Conservation (phyloP, 2,888 invertebrate genomes). For the Myopa tessellatipennis region DNA sequence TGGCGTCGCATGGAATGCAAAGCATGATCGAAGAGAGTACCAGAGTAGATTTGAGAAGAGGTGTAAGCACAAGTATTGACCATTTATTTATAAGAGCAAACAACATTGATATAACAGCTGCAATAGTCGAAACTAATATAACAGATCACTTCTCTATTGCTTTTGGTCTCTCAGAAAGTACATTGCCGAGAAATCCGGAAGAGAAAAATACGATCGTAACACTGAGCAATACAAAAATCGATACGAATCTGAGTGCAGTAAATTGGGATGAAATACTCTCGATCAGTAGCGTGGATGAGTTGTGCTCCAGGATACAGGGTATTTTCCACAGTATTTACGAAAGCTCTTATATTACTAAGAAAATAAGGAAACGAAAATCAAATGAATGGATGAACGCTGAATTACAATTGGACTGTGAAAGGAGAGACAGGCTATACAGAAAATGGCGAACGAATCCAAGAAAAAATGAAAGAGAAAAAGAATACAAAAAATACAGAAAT, state of each 20-base stretch:
- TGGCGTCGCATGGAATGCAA: too few species aligned
- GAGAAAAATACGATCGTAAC: background rate
- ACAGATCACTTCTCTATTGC: background rate
- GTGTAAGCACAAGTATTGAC: background rate
- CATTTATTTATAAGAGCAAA: background rate
- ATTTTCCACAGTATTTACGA: background rate
- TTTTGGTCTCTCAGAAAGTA: background rate
- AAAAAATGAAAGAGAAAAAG: background rate
- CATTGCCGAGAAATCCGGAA: background rate
- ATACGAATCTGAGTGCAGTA: background rate
- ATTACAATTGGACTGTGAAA: background rate
- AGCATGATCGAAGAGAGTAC: background rate
- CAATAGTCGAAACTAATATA: background rate
- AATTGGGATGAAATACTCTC: background rate
- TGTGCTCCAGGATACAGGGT: background rate
- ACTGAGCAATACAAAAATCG: background rate
- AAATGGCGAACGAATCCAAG: background rate
- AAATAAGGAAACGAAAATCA: slow-evolving; percentile 1
- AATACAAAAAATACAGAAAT: slow-evolving; percentile 21
- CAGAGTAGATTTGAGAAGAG: slow-evolving; percentile 1
- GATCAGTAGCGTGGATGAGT: background rate
- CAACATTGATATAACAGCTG: background rate
- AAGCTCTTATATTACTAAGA: background rate
- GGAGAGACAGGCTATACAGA: background rate
- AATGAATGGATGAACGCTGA: background rate